A percentile compares a stretch with the other conserved stretches of the same genome.
These are phyloP conservation scores for Gadopsis bispinosus DNA, from an alignment of 2,797 vertebrate genomes.

Conservation along the genomic window DNA sequence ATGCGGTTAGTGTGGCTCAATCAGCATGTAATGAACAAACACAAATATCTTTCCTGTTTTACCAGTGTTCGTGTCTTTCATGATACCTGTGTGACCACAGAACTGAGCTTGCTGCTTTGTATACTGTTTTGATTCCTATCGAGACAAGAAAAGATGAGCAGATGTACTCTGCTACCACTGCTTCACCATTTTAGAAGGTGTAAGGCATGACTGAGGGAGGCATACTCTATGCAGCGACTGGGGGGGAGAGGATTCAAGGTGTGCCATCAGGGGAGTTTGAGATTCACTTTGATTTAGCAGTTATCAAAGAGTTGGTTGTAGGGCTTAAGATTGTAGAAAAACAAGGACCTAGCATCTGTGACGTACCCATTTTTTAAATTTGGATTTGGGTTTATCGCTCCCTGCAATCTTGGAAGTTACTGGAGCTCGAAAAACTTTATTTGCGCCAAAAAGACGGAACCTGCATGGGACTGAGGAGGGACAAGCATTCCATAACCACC, in stretches of 20 bases:
- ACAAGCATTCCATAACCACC: too few relatives aligned
- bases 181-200: neutral
- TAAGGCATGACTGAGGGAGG: neutral
- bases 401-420: neutral
- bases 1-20: slow-evolving; percentile 39
- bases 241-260: neutral
- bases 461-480: neutral
- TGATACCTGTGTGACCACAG: slow-evolving; percentile 5
- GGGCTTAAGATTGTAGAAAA: neutral
- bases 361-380: neutral
- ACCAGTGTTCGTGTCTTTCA: slow-evolving; percentile 9
- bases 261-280: neutral
- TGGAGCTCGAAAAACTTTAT: neutral
- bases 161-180: neutral
- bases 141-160: neutral
- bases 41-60: slow-evolving; percentile 39
- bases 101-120: neutral
- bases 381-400: neutral
- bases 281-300: neutral
- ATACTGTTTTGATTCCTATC: neutral
- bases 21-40: slow-evolving; percentile 55
- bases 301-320: neutral
- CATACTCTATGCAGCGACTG: neutral
- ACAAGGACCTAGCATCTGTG: neutral
- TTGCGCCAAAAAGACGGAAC: neutral